Conservation (phyloP, 1,140 invertebrate species). For the Xylocopa sonorina region DNA sequence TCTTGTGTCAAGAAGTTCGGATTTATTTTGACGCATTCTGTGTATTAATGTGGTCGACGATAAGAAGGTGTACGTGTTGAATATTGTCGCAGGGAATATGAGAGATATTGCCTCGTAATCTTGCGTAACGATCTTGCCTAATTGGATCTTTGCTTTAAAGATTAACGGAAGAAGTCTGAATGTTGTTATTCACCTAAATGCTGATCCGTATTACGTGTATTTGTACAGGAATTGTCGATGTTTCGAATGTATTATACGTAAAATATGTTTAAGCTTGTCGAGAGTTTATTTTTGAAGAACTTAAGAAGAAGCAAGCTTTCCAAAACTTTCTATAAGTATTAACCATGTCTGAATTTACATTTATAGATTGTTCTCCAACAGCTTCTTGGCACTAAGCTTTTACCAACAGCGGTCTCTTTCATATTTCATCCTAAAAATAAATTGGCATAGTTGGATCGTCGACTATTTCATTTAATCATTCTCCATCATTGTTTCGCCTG, state of each 20-base stretch:
- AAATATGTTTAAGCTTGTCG: neutral
- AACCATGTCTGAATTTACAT: constrained; percentile 2
- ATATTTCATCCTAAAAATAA: constrained; percentile 72
- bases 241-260: neutral
- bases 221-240: constrained; percentile 2
- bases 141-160: neutral
- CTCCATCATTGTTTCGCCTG: neutral
- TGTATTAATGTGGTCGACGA: neutral
- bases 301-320: neutral
- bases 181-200: constrained; percentile 15
- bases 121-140: neutral
- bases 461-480: neutral
- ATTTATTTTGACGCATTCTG: neutral
- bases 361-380: constrained; percentile 9
- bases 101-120: neutral
- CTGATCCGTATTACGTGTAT: constrained; percentile 25
- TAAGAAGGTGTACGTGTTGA: neutral
- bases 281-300: neutral
- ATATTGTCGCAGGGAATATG: neutral
- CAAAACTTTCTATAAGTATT: constrained; percentile 13
- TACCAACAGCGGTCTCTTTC: constrained; percentile 46
- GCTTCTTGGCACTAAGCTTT: constrained; percentile 59
- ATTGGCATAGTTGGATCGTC: constrained; percentile 25
- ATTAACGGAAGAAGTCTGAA: constrained; percentile 3
- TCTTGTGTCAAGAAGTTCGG: no score